phyloP scores from a whole-genome alignment of 2,888 invertebrate species.

The Neoascia interrupta region DNA sequence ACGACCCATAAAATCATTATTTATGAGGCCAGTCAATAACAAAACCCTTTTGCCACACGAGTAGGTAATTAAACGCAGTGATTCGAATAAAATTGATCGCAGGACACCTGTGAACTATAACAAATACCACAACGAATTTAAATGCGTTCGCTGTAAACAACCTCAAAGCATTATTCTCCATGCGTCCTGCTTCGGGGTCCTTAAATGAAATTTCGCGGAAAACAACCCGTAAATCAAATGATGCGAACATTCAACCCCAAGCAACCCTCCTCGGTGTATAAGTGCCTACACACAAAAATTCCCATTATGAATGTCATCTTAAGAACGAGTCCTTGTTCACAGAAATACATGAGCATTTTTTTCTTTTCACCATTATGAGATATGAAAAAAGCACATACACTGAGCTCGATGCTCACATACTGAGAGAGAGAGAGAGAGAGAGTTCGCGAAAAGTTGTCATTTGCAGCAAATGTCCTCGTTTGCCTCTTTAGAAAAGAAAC shows the following conservation, averaged over 20 bases:
- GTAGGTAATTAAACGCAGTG: constrained; percentile 61
- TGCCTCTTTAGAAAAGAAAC: constrained; percentile 48
- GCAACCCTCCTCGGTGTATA: constrained; percentile 9
- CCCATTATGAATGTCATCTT: constrained; percentile 57
- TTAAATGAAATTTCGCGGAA: constrained; percentile 29
- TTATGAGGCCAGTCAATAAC: constrained; percentile 38
- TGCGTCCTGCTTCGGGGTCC: constrained; percentile 12
- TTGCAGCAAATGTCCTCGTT: constrained; percentile 68
- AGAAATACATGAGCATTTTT: constrained; percentile 10
- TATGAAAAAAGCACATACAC: constrained; percentile 49
- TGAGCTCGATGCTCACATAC: constrained; percentile 7
- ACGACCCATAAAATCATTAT: constrained; percentile 51
- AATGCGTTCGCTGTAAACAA: constrained; percentile 47
- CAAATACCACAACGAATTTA: too few species aligned
- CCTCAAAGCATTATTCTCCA: constrained; percentile 2
- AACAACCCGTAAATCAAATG: constrained; percentile 52
- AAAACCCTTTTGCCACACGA: constrained; percentile 52
- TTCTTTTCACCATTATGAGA: constrained; percentile 29
- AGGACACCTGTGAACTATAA: constrained; percentile 64
- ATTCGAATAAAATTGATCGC: constrained; percentile 63
- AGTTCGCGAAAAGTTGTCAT: constrained; percentile 59
- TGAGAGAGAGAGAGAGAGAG: background rate
- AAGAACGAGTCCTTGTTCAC: constrained; percentile 41
- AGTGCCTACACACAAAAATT: constrained; percentile 41
- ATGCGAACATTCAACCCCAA: constrained; percentile 27